phyloP scores from a whole-genome alignment of 2,113 vertebrate species.

The Neodontobutis hainanensis region DNA sequence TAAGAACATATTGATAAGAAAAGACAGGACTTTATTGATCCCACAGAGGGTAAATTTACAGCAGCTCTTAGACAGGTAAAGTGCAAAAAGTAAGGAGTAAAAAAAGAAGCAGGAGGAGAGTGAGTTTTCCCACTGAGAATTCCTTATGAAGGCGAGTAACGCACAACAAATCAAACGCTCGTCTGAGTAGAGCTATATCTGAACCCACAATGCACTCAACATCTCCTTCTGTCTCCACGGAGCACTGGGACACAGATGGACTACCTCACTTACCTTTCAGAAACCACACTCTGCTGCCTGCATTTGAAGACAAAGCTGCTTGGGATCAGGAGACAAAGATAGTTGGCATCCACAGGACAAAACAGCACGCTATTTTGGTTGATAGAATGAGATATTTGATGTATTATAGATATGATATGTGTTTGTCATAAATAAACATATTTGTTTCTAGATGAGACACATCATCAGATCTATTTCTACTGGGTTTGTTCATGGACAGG shows the following conservation, averaged over 20 bases:
- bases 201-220: conserved; percentile 22
- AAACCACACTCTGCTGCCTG: conserved; percentile 13
- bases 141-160: conserved; percentile 32
- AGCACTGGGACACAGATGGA: conserved; percentile 22
- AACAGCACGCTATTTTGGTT: too few species aligned
- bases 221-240: conserved; percentile 17
- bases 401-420: too few species aligned
- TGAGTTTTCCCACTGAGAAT: conserved; percentile 25
- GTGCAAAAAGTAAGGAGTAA: conserved; percentile 9
- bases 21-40: conserved; percentile 10
- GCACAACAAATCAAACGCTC: conserved; percentile 34
- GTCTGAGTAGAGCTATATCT: conserved; percentile 17
- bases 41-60: too few species aligned
- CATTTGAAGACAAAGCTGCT: neutral
- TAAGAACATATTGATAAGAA: conserved; percentile 41
- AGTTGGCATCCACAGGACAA: too few species aligned
- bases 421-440: too few species aligned
- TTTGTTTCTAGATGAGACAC: too few species aligned
- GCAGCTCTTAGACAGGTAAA: too few species aligned
- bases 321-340: neutral
- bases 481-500: too few species aligned
- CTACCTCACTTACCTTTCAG: neutral
- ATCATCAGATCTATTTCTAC: too few species aligned
- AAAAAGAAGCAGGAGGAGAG: conserved; percentile 26
- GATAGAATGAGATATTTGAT: too few species aligned